A percentile compares a stretch with the other conserved stretches of the same genome.
These are phyloP conservation scores for Tetraodon nigroviridis DNA, from an alignment of 2,113 vertebrate genomes.

Conservation along the genomic window DNA sequence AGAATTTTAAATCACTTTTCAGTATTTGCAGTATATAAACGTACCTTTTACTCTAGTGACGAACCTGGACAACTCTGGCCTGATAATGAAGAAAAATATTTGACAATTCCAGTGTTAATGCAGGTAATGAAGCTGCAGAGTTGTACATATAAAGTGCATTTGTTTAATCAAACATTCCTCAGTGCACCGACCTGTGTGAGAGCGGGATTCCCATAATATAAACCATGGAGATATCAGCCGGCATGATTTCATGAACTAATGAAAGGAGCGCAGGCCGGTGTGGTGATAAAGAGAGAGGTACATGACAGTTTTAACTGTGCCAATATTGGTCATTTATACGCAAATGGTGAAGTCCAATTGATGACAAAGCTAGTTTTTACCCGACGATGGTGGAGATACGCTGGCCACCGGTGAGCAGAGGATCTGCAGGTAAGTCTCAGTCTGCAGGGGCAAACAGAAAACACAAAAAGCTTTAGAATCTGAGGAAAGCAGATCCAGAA, in stretches of 20 bases:
- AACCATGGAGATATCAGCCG: slow-evolving; percentile 53
- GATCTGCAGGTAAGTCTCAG: slow-evolving; percentile 23
- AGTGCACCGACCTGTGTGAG: slow-evolving; percentile 45
- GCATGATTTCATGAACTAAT: slow-evolving; percentile 60
- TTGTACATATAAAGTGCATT: background rate
- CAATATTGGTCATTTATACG: too few species aligned
- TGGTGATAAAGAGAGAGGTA: background rate
- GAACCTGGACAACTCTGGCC: slow-evolving; percentile 45
- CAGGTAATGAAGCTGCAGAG: background rate
- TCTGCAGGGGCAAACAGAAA: slow-evolving; percentile 37
- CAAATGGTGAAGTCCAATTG: background rate
- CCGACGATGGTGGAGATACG: slow-evolving; percentile 44
- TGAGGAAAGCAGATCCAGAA: background rate
- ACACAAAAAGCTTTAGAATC: background rate
- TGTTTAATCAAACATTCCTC: too few species aligned
- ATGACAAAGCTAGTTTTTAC: slow-evolving; percentile 26
- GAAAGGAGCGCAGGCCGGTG: slow-evolving; percentile 1
- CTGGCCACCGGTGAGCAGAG: slow-evolving; percentile 40
- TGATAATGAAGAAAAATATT: slow-evolving; percentile 19
- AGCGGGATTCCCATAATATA: slow-evolving; percentile 45
- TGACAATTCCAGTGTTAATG: background rate
- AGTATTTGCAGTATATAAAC: slow-evolving; percentile 3
- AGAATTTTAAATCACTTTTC: too few species aligned
- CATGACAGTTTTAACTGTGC: background rate
- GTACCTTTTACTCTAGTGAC: slow-evolving; percentile 56